phyloP scores from a whole-genome alignment of 2,797 vertebrate species.

The Sciurus vulgaris region DNA sequence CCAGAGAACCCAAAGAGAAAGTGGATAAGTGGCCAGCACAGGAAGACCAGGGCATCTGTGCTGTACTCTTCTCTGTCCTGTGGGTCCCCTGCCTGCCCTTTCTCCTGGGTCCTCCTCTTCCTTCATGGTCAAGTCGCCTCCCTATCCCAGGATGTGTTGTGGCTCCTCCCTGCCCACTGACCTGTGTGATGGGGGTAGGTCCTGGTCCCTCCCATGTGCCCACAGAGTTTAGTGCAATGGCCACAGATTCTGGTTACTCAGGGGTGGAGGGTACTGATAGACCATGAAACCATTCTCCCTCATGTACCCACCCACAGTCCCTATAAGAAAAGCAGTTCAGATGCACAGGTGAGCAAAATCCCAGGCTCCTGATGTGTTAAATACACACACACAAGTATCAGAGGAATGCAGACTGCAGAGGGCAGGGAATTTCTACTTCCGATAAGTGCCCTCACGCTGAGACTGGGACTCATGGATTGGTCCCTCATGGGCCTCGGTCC shows the following conservation, averaged over 20 bases:
- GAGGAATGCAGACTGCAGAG: background rate
- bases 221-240: background rate
- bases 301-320: background rate
- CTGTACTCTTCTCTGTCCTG: rapidly evolving
- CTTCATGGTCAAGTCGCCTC: background rate
- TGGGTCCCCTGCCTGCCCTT: rapidly evolving
- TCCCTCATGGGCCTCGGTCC: background rate
- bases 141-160: rapidly evolving
- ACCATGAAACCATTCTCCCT: background rate
- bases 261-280: background rate
- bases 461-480: background rate
- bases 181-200: rapidly evolving
- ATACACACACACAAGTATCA: rapidly evolving
- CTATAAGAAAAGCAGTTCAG: background rate
- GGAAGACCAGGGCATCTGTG: rapidly evolving
- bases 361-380: background rate
- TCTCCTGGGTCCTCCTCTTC: background rate
- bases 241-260: no score
- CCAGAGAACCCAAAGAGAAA: rapidly evolving
- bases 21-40: rapidly evolving
- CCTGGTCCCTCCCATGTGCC: no score
- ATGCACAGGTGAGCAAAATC: background rate
- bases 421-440: background rate
- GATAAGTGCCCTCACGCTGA: rapidly evolving
- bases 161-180: background rate